Evolutionary conservation across 2,797 vertebrate species (phyloP).

Genomic region (Enteromius viviparus): DNA sequence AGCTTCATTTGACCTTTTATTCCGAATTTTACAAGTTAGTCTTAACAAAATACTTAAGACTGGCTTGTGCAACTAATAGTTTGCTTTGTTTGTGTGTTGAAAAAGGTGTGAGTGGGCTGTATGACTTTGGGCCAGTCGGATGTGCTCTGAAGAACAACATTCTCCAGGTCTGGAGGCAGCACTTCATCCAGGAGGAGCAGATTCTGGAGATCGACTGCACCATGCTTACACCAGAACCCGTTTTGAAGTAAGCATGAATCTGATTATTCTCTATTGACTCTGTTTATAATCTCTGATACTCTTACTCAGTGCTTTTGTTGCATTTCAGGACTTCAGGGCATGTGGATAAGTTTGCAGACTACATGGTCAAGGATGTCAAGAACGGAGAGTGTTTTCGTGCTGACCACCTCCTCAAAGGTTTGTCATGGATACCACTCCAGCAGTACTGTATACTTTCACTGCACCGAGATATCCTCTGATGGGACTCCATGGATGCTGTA

Average conservation of each 20-base stretch:
- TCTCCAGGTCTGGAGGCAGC: constrained; percentile 94
- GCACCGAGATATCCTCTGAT: not conserved
- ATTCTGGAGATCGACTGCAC: constrained; percentile 99
- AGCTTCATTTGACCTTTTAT: not conserved
- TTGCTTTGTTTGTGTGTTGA: constrained; percentile 26
- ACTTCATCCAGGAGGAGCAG: constrained; percentile 99
- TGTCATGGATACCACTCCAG: not conserved
- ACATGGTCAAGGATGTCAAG: constrained; percentile 99
- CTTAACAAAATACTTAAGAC: not conserved
- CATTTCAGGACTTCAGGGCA: constrained; percentile 92
- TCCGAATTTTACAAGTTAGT: not conserved
- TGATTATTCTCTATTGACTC: not conserved
- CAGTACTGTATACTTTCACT: not conserved
- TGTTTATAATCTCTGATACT: not conserved
- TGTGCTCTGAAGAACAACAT: constrained; percentile 98
- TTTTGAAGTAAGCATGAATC: constrained; percentile 85
- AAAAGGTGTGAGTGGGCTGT: constrained; percentile 94
- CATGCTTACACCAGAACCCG: constrained; percentile 94
- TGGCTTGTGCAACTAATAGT: not conserved
- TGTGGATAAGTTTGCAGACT: constrained; percentile 98
- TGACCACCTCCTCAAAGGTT: constrained; percentile 97
- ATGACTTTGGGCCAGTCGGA: constrained; percentile 96
- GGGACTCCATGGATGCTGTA: not conserved
- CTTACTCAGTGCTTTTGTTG: constrained; percentile 14
- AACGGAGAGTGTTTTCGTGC: constrained; percentile 97